phyloP scores from a whole-genome alignment of 2,888 invertebrate species.

The Leucania comma region DNA sequence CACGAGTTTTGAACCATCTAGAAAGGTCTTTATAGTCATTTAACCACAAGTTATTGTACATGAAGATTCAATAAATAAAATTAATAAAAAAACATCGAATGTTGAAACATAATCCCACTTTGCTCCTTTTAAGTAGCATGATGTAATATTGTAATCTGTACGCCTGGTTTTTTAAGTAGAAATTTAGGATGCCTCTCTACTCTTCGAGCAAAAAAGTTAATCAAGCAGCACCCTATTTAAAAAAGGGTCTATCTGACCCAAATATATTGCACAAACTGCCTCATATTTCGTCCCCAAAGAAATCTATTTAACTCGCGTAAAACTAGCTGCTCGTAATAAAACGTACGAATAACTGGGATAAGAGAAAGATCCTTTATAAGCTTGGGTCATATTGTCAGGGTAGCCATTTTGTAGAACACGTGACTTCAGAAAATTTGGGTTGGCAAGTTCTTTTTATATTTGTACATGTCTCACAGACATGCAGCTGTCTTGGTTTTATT shows the following conservation, averaged over 20 bases:
- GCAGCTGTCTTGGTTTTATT: not conserved
- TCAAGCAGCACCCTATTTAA: not conserved
- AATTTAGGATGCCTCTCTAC: not conserved
- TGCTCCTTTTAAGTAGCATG: not conserved
- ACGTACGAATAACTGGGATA: conserved; percentile 37
- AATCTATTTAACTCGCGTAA: conserved; percentile 29
- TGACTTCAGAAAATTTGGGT: conserved; percentile 13
- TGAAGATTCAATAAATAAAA: not conserved
- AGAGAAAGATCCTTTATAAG: conserved; percentile 41
- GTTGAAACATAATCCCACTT: not conserved
- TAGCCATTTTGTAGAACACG: conserved; percentile 35
- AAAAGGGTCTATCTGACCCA: conserved; percentile 15
- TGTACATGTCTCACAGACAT: not conserved
- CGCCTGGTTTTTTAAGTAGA: not conserved
- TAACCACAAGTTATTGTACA: not conserved
- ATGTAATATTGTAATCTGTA: not conserved
- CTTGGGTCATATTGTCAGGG: conserved; percentile 5
- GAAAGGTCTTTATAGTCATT: too few relatives aligned
- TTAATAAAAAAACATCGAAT: not conserved
- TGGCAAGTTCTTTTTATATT: conserved; percentile 10
- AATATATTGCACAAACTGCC: conserved; percentile 28
- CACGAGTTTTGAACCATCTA: too few relatives aligned
- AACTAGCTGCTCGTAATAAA: conserved; percentile 48
- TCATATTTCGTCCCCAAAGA: conserved; percentile 6
- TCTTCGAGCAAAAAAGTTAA: not conserved